Percentiles rank a stretch among this genome's conserved stretches.
Conservation (phyloP, 2,797 vertebrate species). For the Hemibagrus guttatus region DNA sequence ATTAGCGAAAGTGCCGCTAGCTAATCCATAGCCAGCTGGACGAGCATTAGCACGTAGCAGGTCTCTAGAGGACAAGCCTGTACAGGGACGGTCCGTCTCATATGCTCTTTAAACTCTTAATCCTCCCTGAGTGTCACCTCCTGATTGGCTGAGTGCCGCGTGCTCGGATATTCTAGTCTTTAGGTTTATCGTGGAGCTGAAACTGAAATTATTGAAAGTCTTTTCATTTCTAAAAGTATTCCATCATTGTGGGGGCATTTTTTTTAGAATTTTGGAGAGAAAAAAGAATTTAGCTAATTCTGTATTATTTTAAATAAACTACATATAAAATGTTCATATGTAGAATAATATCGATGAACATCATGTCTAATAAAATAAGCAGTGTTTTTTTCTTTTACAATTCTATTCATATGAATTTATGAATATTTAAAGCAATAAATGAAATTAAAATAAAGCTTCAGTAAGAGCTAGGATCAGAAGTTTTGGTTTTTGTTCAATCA, state of each 20-base stretch:
- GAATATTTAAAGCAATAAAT: no score
- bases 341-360: background rate
- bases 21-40: slow-evolving; percentile 55
- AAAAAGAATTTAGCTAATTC: background rate
- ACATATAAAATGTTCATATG: no score
- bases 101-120: slow-evolving; percentile 30
- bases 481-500: background rate
- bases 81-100: slow-evolving; percentile 16
- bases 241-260: background rate
- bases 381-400: background rate
- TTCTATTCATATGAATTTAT: no score
- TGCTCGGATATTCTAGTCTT: background rate
- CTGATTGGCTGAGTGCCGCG: background rate
- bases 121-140: slow-evolving; percentile 13
- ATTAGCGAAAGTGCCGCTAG: slow-evolving; percentile 45
- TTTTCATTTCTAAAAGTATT: no score
- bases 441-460: no score
- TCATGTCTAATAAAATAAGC: no score
- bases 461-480: background rate
- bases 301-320: no score
- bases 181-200: background rate
- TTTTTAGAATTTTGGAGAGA: background rate
- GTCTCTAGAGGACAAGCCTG: slow-evolving; percentile 12
- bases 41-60: slow-evolving; percentile 33
- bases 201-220: background rate